These are phyloP conservation scores for Tympanuchus pallidicinctus DNA, from an alignment of 2,113 vertebrate genomes.

Conservation along the genomic window DNA sequence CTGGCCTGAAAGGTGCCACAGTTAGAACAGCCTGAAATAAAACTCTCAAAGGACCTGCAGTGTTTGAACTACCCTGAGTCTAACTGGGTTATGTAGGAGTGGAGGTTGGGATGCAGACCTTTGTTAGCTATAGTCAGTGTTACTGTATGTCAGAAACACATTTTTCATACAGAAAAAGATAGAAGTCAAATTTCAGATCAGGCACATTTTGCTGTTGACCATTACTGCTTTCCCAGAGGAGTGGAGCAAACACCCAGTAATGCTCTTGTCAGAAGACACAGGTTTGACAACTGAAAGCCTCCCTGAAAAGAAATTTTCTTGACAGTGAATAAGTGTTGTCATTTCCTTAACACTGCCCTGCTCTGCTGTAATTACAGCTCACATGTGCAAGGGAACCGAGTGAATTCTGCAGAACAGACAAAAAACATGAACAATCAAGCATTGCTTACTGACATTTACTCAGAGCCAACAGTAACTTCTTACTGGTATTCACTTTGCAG, in stretches of 20 bases:
- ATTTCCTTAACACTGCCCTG: background rate
- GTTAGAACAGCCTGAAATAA: slow-evolving; percentile 23
- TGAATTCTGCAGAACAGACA: background rate
- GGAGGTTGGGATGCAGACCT: background rate
- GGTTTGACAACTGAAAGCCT: background rate
- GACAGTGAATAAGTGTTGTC: background rate
- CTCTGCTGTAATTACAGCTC: background rate
- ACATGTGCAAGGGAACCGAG: background rate
- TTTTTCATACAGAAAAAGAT: background rate
- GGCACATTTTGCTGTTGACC: background rate
- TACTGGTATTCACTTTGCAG: background rate
- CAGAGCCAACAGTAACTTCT: background rate
- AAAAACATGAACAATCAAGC: background rate
- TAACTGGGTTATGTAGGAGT: background rate
- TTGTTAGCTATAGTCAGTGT: background rate
- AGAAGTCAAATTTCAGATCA: background rate
- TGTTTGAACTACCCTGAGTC: background rate
- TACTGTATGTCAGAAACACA: background rate
- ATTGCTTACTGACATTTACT: background rate
- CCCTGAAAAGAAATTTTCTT: background rate
- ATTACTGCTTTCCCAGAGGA: background rate
- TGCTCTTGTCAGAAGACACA: background rate
- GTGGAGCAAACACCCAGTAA: background rate
- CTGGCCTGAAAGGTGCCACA: background rate
- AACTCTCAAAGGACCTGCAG: background rate